Base-by-base conservation (phyloP, 2,888 invertebrate species). In the Rutpela maculata region DNA sequence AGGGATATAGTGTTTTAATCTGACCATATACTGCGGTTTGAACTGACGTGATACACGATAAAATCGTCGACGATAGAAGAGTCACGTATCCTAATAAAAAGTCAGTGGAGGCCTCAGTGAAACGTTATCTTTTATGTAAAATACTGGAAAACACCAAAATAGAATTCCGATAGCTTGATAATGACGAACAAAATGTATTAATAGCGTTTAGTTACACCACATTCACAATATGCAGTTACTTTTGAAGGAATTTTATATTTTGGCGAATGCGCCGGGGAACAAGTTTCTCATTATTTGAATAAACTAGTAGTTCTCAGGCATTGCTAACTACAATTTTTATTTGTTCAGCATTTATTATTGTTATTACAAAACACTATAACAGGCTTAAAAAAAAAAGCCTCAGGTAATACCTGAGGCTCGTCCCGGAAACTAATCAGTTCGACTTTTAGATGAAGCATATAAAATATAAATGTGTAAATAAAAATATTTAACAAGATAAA, bases 221-320 rank as follows among this genome's bases (percentile, higher is more conserved):
- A 15, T 50, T 50, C 50, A 50, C 50, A n/a, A n/a, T 50, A 15
- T n/a, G n/a, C 15, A n/a, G 50, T 50, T 43, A 50, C 2, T 26
- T 1, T 1, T 26, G 4, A 26, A 15, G n/a, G 50, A 50, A 26
- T 12, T 60, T 31, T 60, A 60, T 19, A 15, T 26, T 60, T 15
- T 60, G 60, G 15, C 22, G 60, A 22, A 60, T 60, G 60, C 60
- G 60, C 60, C 26, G 60, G 60, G 60, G 11, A 11, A 2, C 11
- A 3, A 9, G 15, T 1, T 15, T 50, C n/a, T 15, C n/a, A 7
- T n/a, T 50, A 2, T 50, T 5, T 0, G 12, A 43, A 43, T 43
- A 43, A 7, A 38, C 11, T 5, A 38, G 38, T 38, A 38, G 38
- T 26, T 26, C 22, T 26, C 22, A 4, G 7, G 31, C 31, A 7